Conservation (phyloP, 2,797 vertebrate species). For the Muraenolepis orangiensis region DNA sequence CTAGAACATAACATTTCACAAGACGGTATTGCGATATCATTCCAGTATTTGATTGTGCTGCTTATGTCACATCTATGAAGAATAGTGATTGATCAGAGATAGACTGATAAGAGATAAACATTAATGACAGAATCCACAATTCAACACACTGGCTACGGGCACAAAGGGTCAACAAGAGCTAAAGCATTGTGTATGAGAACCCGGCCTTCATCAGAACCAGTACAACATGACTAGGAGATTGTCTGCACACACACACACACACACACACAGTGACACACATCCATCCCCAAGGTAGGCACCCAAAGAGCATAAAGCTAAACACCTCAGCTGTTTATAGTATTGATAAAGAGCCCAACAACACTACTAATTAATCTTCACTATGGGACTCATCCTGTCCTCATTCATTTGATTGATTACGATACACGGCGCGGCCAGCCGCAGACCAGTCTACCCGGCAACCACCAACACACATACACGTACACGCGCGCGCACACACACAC, state of each 20-base stretch:
- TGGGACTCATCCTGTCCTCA: slow-evolving; percentile 6
- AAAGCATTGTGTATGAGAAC: neutral
- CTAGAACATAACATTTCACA: neutral
- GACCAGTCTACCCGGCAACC: slow-evolving; percentile 56
- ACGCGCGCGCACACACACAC: neutral
- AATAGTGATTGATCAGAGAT: neutral
- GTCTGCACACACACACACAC: neutral
- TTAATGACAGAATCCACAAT: neutral
- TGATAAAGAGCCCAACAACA: neutral
- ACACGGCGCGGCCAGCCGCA: slow-evolving; percentile 10
- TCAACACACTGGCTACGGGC: neutral
- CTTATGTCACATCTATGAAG: neutral
- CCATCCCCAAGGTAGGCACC: neutral
- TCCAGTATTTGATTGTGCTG: neutral
- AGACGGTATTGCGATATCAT: neutral
- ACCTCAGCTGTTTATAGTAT: neutral
- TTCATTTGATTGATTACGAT: slow-evolving; percentile 10
- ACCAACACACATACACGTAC: slow-evolving; percentile 9
- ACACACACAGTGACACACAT: no score
- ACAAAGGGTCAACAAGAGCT: neutral
- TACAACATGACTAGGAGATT: neutral
- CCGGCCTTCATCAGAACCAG: neutral
- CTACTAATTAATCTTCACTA: neutral
- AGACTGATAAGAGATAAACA: neutral
- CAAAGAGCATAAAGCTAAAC: neutral